Base-by-base conservation (phyloP, 2,888 invertebrate species). In the Pachycephus smyrnensis region DNA sequence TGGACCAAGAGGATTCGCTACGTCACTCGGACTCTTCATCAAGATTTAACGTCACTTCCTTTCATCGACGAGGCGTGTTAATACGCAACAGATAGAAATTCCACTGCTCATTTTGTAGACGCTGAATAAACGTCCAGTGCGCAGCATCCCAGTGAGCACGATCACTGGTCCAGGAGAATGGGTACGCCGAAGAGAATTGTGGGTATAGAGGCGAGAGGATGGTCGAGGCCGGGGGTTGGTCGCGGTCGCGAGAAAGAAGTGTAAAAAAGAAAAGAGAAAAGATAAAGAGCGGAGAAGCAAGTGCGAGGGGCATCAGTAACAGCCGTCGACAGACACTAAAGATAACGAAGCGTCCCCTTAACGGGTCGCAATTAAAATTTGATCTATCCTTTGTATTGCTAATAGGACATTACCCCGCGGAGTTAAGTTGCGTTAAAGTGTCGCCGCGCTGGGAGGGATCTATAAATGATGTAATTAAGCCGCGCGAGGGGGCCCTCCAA, bases 331-430 rank as follows among this genome's bases (percentile, higher is more conserved):
- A 76, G 78, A 73, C 73, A 76, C 31, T 78, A 76, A 73, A 73
- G 78, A 76, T 78, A 78, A 80, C 76, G 77, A 40, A 76, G 77
- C 73, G 73, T 73, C 73, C 75, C 74, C 37, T 76, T 82, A 82
- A 84, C 82, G 80, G 80, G 79, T 83, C 68, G 83, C 84, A 85
- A 86, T 88, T 85, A 86, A 87, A 87, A 87, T 86, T 88, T 85
- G 85, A 89, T 87, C 87, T 85, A 84, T 84, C 87, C 86, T 88
- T 89, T 88, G 85, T 88, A 85, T 82, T 82, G 84, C 86, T 89
- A 88, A 89, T 87, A 87, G 88, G 85, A 86, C 85, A 86, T 87
- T 88, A 86, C 81, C 83, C 80, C 77, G 77, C 73, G 75, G 79
- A 79, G 80, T 81, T 80, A 76, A 78, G 80, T 81, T 79, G 81